Evolutionary conservation across 2,797 vertebrate species (phyloP).

Genomic region (Lacerta agilis): DNA sequence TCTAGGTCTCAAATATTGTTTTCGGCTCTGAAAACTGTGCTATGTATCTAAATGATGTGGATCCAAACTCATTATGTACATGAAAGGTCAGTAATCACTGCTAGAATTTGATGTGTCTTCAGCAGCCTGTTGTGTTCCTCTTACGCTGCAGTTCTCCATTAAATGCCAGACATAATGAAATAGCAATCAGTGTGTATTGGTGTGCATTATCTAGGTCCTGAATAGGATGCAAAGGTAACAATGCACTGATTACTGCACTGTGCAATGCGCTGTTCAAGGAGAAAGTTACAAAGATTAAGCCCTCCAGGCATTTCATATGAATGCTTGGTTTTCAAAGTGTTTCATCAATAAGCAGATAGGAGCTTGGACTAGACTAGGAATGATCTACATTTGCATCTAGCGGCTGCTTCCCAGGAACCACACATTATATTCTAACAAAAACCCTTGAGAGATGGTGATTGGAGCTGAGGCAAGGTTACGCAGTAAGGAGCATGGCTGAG

Average conservation of each 20-base stretch:
- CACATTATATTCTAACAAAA: not conserved
- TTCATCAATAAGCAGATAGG: not conserved
- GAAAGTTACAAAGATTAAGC: not conserved
- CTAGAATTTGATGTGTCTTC: constrained; percentile 47
- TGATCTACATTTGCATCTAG: not conserved
- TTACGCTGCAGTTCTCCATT: constrained; percentile 9
- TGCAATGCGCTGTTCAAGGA: not conserved
- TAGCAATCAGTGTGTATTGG: constrained; percentile 32
- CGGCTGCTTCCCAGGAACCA: not conserved
- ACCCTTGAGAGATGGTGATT: not conserved
- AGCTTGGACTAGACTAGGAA: not conserved
- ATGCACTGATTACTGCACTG: not conserved
- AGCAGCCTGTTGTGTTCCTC: constrained; percentile 39
- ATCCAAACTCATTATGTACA: constrained; percentile 22
- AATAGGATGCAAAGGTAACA: constrained; percentile 44
- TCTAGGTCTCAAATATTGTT: constrained; percentile 53
- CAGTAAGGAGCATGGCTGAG: not conserved
- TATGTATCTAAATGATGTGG: constrained; percentile 65
- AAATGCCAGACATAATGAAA: constrained; percentile 51
- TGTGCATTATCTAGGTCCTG: constrained; percentile 27
- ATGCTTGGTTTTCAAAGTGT: not conserved
- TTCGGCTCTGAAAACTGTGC: constrained; percentile 48
- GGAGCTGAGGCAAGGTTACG: no score
- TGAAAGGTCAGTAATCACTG: constrained; percentile 61
- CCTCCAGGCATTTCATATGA: not conserved